A percentile compares a stretch with the other conserved stretches of the same genome.
phyloP scores from a whole-genome alignment of 2,888 invertebrate genomes.

The Netelia inedita region DNA sequence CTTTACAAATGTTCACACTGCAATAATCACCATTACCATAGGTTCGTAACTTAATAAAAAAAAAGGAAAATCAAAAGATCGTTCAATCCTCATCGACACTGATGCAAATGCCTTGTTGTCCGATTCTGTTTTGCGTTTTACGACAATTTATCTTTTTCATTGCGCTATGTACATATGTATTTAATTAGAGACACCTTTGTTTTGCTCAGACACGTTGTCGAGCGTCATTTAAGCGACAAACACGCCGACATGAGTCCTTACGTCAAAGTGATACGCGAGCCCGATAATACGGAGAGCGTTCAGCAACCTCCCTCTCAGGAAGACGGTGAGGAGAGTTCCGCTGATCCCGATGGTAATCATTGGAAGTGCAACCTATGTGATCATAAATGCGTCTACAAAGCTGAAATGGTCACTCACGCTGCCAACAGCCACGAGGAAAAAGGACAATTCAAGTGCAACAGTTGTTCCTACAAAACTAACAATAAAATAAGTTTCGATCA shows the following conservation, averaged over 20 bases:
- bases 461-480: conserved; percentile 88
- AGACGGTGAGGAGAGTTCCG: conserved; percentile 77
- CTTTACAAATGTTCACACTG: conserved; percentile 92
- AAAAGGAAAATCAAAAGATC: not conserved
- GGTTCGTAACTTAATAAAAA: conserved; percentile 77
- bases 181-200: conserved; percentile 55
- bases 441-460: conserved; percentile 90
- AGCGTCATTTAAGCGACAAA: conserved; percentile 88
- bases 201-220: conserved; percentile 86
- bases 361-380: conserved; percentile 91
- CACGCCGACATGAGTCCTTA: conserved; percentile 87
- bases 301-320: conserved; percentile 75
- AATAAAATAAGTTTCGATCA: conserved; percentile 87
- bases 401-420: conserved; percentile 88
- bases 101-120: conserved; percentile 51
- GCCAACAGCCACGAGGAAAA: conserved; percentile 88
- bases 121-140: conserved; percentile 5
- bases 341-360: conserved; percentile 86
- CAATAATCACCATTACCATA: conserved; percentile 88
- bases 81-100: conserved; percentile 51
- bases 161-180: not conserved
- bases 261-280: conserved; percentile 85
- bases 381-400: conserved; percentile 87
- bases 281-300: conserved; percentile 80
- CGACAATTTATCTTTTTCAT: conserved; percentile 6